Evolutionary conservation across 2,113 vertebrate genomes (phyloP).

Genomic region (Malurus elegans): DNA sequence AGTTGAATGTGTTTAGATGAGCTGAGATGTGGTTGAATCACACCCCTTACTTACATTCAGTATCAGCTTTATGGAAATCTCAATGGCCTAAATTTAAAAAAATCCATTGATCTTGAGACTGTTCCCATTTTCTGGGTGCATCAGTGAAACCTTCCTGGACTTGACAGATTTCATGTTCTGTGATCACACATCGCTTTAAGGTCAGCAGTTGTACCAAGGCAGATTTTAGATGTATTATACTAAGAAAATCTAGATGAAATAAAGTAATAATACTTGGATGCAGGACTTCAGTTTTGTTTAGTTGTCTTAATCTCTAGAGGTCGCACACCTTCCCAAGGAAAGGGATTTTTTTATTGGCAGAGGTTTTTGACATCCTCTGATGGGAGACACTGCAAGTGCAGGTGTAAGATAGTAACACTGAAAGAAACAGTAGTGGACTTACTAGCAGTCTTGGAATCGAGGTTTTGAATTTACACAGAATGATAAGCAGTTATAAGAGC

Average conservation of each 20-base stretch:
- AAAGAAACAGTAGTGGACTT: background rate
- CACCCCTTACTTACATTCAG: background rate
- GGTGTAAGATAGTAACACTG: background rate
- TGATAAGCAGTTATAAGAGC: background rate
- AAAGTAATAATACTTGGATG: background rate
- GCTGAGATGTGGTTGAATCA: background rate
- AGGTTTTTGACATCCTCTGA: background rate
- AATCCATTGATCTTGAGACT: background rate
- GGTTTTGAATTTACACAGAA: background rate
- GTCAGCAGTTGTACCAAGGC: background rate
- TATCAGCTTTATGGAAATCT: background rate
- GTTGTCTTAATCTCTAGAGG: background rate
- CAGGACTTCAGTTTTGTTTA: background rate
- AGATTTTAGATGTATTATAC: background rate
- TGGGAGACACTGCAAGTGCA: background rate
- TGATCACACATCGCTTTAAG: background rate
- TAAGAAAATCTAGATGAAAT: background rate
- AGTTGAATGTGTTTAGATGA: background rate
- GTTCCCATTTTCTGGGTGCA: background rate
- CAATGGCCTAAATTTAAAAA: background rate
- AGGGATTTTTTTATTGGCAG: background rate
- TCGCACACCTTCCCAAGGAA: background rate
- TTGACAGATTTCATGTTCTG: background rate
- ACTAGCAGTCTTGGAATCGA: background rate
- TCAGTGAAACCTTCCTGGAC: background rate